These are phyloP conservation scores for Oreochromis grahami DNA, from an alignment of 2,797 vertebrate species.

Conservation along the genomic window DNA sequence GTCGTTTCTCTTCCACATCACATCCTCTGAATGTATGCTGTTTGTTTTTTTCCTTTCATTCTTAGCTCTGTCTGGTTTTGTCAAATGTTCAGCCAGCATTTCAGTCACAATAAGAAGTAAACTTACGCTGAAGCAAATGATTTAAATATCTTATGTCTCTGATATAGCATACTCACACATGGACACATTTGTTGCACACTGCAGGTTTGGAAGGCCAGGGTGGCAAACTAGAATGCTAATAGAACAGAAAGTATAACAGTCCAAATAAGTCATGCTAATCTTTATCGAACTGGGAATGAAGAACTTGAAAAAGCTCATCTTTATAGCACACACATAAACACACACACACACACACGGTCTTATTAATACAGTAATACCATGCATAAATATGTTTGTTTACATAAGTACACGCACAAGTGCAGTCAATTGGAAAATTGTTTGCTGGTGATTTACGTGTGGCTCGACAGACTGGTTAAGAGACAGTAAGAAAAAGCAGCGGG, in stretches of 20 bases:
- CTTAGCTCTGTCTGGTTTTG: slow-evolving; percentile 14
- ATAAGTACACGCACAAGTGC: slow-evolving; percentile 18
- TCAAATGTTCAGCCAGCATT: slow-evolving; percentile 19
- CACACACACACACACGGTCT: neutral
- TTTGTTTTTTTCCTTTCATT: neutral
- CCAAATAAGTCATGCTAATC: slow-evolving; percentile 53
- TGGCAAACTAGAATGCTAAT: slow-evolving; percentile 22
- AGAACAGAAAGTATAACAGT: slow-evolving; percentile 43
- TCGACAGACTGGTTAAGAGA: slow-evolving; percentile 6
- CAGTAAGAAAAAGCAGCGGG: neutral
- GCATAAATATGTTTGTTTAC: slow-evolving; percentile 11
- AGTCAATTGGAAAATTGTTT: slow-evolving; percentile 57
- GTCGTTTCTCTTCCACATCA: neutral
- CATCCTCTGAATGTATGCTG: neutral
- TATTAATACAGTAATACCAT: neutral
- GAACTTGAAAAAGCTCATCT: slow-evolving; percentile 1
- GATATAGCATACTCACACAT: neutral
- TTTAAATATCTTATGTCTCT: neutral
- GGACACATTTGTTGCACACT: neutral
- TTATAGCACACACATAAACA: slow-evolving; percentile 3
- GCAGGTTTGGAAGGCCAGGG: slow-evolving; percentile 15
- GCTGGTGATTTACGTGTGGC: slow-evolving; percentile 18
- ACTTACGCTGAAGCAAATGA: slow-evolving; percentile 9
- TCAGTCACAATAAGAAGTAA: neutral
- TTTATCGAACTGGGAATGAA: neutral